Base-by-base conservation (phyloP, 1,140 invertebrate genomes). In the Octopus sinensis region DNA sequence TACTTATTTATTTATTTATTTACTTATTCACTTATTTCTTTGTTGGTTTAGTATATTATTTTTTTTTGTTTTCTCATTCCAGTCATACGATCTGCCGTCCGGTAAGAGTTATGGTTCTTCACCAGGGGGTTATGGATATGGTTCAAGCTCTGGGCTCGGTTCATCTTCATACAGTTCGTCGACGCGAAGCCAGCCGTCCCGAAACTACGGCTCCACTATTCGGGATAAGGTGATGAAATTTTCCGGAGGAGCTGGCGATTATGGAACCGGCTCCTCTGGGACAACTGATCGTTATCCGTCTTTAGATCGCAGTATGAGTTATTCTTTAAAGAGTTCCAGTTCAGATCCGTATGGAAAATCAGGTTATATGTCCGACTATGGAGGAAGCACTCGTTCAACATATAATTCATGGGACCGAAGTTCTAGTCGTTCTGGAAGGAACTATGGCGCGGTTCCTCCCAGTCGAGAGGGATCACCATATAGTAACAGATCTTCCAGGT, bases 351-450 rank as follows among this genome's bases (percentile, higher is more conserved):
- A 88, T 54, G 86, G 80, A 78, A 85, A 84, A 75, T 88, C 88
- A 54, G 88, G 89, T 43, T 89, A 89, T 84, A 85, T 89, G 80
- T 89, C 89, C 9, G 89, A 90, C 82, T 88, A 88, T 84, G 88
- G 88, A 7, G 87, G 88, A 1, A 87, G 89, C 73, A 87, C 83
- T 76, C 83, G 84, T 7, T 85, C 85, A 5, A 84, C 86, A 6
- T 89, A 88, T 80, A 84, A 86, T 43, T 89, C 87, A 4, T 88
- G 84, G 84, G 87, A 89, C 75, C 81, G 86, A 68, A 82, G 82
- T 52, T 88, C 87, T 5, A 71, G 71, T 53, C 81, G 86, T n/a
- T 88, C 87, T 43, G 87, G 86, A 54, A 82, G 86, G 10, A 85
- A 85, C 53, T 88, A 87, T 81, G 88, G 87, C n/a, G 84, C 73